These are phyloP conservation scores for Rhopalosiphum padi DNA, from an alignment of 1,140 invertebrate genomes.

Conservation along the genomic window DNA sequence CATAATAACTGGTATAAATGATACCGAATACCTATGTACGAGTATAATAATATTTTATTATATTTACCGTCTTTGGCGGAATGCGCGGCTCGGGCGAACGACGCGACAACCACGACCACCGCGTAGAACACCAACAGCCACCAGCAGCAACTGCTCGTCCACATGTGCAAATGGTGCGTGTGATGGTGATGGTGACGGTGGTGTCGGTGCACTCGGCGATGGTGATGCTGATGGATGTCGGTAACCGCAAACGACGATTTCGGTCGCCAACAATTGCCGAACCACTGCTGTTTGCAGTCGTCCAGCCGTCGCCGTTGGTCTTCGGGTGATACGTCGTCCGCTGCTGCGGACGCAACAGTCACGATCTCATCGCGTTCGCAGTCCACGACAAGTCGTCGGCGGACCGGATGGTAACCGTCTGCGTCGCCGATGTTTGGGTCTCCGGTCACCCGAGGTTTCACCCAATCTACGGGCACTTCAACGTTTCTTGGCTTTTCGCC, in stretches of 20 bases:
- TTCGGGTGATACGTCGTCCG: not conserved
- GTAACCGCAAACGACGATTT: not conserved
- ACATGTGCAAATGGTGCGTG: slow-evolving; percentile 18
- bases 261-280: not conserved
- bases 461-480: not conserved
- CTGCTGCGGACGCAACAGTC: not conserved
- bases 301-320: not conserved
- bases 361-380: not conserved
- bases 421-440: not conserved
- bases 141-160: slow-evolving; percentile 35
- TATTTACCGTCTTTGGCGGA: slow-evolving; percentile 38
- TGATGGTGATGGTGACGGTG: not conserved
- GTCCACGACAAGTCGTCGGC: not conserved
- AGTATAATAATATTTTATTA: not conserved
- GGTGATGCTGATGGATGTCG: not conserved
- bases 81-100: slow-evolving; percentile 22
- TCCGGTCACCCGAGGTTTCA: not conserved
- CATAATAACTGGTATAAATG: not conserved
- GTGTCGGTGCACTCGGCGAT: not conserved
- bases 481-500: not conserved
- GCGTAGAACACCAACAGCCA: slow-evolving; percentile 37
- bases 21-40: not conserved
- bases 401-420: not conserved
- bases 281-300: not conserved
- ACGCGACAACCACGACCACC: slow-evolving; percentile 14